Evolutionary conservation across 1,140 invertebrate species (phyloP).

Genomic region (Gryon sp.): DNA sequence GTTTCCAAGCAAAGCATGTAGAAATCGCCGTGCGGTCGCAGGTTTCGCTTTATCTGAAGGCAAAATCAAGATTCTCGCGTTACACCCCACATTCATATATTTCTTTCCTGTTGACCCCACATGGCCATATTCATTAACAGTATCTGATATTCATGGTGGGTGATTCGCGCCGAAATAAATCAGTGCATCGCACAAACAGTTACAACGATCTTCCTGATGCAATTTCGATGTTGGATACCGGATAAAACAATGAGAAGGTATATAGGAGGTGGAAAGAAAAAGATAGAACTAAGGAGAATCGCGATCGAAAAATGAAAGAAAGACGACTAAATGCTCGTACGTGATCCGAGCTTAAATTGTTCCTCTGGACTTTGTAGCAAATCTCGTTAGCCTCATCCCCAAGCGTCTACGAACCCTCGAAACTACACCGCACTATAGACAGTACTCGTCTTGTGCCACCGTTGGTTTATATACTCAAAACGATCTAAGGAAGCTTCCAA

Average conservation of each 20-base stretch:
- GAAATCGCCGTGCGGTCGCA: constrained; percentile 19
- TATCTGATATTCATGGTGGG: constrained; percentile 78
- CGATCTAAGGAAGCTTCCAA: constrained; percentile 67
- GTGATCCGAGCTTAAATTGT: constrained; percentile 75
- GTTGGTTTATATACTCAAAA: constrained; percentile 66
- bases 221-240: constrained; percentile 39
- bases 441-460: constrained; percentile 23
- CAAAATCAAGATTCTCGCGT: constrained; percentile 17
- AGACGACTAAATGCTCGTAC: constrained; percentile 70
- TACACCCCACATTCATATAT: constrained; percentile 59
- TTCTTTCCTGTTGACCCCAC: constrained; percentile 67
- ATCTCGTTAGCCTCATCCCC: constrained; percentile 69
- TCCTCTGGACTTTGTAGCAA: constrained; percentile 70
- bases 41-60: constrained; percentile 27
- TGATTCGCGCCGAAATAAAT: constrained; percentile 77
- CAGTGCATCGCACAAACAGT: constrained; percentile 62
- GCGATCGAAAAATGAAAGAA: constrained; percentile 51
- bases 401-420: constrained; percentile 10
- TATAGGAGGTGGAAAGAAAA: constrained; percentile 13
- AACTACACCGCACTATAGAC: constrained; percentile 24
- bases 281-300: constrained; percentile 1
- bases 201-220: constrained; percentile 59
- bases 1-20: constrained; percentile 23
- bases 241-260: constrained; percentile 23
- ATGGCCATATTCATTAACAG: constrained; percentile 76